These are phyloP conservation scores for Tetraneura akinire DNA, from an alignment of 1,140 invertebrate species.

Conservation along the genomic window DNA sequence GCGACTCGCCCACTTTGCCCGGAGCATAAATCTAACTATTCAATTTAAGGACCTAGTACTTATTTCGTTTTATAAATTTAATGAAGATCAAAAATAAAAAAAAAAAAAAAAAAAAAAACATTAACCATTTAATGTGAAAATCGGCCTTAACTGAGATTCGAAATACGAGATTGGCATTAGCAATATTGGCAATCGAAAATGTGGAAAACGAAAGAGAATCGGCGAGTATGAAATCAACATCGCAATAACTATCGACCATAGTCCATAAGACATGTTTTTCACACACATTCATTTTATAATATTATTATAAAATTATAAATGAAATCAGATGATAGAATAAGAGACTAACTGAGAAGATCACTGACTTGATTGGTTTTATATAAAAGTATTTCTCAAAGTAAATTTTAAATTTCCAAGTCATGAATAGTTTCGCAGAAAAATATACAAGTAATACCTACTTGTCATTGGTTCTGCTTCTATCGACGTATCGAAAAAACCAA, in stretches of 20 bases:
- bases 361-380: too few species aligned
- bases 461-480: too few species aligned
- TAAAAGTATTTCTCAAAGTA: background rate
- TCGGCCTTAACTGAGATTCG: background rate
- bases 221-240: background rate
- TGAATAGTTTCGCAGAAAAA: background rate
- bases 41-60: constrained; percentile 29
- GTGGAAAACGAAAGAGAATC: background rate
- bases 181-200: too few species aligned
- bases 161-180: background rate
- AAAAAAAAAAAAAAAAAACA: background rate
- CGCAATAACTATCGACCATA: background rate
- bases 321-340: too few species aligned
- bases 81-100: background rate
- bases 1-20: background rate
- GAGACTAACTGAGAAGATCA: too few species aligned
- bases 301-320: too few species aligned
- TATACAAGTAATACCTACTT: too few species aligned
- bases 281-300: too few species aligned
- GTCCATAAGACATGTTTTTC: background rate
- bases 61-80: constrained; percentile 18
- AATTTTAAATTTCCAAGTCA: background rate
- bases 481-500: background rate
- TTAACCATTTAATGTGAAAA: constrained; percentile 17
- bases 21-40: constrained; percentile 18